Evolutionary conservation across 2,113 vertebrate genomes (phyloP).

Genomic region (Scophthalmus maximus): DNA sequence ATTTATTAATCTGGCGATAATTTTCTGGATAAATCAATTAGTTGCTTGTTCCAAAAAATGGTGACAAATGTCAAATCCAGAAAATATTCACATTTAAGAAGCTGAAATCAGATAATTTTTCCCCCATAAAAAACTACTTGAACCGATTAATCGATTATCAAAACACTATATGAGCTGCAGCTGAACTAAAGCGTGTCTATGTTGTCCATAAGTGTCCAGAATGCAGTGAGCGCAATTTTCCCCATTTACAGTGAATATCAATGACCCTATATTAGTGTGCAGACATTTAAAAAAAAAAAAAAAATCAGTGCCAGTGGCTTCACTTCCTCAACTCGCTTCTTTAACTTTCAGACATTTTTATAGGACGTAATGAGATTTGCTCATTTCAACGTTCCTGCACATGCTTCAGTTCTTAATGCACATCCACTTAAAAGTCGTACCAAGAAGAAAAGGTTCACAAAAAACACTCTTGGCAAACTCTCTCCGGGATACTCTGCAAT

Average conservation of each 20-base stretch:
- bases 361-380: conserved; percentile 15
- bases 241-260: background rate
- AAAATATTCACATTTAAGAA: too few relatives aligned
- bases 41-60: too few relatives aligned
- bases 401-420: conserved; percentile 8
- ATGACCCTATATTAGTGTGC: background rate
- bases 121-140: too few relatives aligned
- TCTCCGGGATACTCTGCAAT: conserved; percentile 26
- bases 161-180: background rate
- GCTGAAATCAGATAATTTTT: too few relatives aligned
- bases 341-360: conserved; percentile 19
- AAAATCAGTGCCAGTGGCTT: background rate
- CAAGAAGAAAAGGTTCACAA: conserved; percentile 34
- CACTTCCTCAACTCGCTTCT: conserved; percentile 10
- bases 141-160: too few relatives aligned
- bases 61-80: too few relatives aligned
- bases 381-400: background rate
- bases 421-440: conserved; percentile 25
- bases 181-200: background rate
- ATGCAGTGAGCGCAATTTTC: background rate
- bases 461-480: conserved; percentile 38
- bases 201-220: background rate
- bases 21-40: too few relatives aligned
- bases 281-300: too few relatives aligned
- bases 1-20: too few relatives aligned